These are phyloP conservation scores for Spilogale gracilis DNA, from an alignment of 2,113 vertebrate species.

Conservation along the genomic window DNA sequence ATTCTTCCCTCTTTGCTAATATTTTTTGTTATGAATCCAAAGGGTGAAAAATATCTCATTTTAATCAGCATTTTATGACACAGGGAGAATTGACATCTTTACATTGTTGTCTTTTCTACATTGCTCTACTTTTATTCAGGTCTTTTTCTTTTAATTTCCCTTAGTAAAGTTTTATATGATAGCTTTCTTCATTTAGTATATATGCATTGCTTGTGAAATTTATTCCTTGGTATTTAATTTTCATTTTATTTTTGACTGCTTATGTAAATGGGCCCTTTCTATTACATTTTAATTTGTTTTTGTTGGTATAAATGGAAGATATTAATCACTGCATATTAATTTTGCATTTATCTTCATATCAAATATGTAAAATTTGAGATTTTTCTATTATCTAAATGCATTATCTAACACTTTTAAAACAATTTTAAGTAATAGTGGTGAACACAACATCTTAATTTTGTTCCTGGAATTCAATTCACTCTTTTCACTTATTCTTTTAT, in stretches of 20 bases:
- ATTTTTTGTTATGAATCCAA: not conserved
- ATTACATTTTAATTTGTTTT: constrained; percentile 41
- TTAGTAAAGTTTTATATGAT: constrained; percentile 13
- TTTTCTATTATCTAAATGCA: constrained; percentile 1
- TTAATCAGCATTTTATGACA: constrained; percentile 32
- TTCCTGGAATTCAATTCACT: constrained; percentile 29
- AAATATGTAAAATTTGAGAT: not conserved
- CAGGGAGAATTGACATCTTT: not conserved
- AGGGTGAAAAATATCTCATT: constrained; percentile 35
- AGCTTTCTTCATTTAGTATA: constrained; percentile 16
- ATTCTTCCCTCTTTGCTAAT: not conserved
- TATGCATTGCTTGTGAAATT: constrained; percentile 20
- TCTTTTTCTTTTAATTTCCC: constrained; percentile 27
- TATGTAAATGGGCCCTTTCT: not conserved
- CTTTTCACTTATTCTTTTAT: not conserved
- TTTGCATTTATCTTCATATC: constrained; percentile 34
- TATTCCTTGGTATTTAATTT: constrained; percentile 47
- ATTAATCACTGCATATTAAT: constrained; percentile 57
- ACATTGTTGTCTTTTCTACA: not conserved
- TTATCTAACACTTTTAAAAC: not conserved
- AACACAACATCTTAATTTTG: not conserved
- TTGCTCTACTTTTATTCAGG: constrained; percentile 37
- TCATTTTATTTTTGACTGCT: constrained; percentile 41
- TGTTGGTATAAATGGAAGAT: constrained; percentile 41
- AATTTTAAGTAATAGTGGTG: not conserved